phyloP scores from a whole-genome alignment of 2,888 invertebrate species.

The Noctua janthe region DNA sequence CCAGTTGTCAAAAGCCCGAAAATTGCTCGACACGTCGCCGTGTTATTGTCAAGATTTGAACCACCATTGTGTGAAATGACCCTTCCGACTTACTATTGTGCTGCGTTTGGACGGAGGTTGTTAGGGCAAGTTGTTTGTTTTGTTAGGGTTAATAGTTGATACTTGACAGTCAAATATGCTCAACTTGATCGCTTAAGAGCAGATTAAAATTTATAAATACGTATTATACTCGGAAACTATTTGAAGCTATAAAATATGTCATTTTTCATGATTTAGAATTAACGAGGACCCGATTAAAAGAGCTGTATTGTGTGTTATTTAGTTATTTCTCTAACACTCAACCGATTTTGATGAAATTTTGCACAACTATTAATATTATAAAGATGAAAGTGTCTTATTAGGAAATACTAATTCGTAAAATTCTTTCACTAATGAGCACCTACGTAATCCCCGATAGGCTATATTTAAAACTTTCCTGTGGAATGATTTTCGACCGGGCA shows the following conservation, averaged over 20 bases:
- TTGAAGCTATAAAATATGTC: no score
- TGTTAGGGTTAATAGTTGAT: neutral
- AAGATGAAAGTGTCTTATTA: neutral
- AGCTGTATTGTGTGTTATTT: no score
- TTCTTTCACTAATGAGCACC: neutral
- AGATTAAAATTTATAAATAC: neutral
- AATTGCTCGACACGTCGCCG: conserved; percentile 71
- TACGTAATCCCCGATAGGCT: neutral
- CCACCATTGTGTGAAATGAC: conserved; percentile 76
- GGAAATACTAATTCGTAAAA: neutral
- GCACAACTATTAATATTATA: neutral
- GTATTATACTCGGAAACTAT: neutral
- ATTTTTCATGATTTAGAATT: no score
- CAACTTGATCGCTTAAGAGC: neutral
- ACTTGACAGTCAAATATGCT: neutral
- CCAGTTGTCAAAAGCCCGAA: conserved; percentile 75
- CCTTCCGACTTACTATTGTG: conserved; percentile 67
- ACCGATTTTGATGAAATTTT: no score
- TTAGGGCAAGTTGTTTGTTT: conserved; percentile 9
- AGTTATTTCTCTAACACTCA: no score
- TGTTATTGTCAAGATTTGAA: conserved; percentile 82
- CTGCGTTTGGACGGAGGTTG: conserved; percentile 60
- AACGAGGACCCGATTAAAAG: no score
- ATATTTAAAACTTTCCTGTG: neutral
- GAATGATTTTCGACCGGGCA: neutral